Base-by-base conservation (phyloP, 2,797 vertebrate genomes). In the Myripristis jacobus region DNA sequence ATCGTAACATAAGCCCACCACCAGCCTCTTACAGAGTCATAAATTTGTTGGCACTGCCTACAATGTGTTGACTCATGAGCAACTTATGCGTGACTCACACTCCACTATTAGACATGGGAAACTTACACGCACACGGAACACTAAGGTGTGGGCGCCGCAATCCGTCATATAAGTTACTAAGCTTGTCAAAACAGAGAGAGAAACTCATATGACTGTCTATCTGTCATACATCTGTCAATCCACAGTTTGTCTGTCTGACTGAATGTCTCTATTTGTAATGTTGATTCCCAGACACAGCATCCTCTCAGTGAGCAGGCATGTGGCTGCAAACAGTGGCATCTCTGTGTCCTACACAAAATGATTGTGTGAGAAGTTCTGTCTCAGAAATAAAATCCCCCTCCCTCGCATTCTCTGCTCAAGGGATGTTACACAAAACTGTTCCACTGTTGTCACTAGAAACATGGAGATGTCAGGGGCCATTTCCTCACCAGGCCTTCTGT, bases 21-120 rank as follows among this genome's bases (percentile, higher is more conserved):
- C 54, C 72, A 89, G 88, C 84, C 83, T 77, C 71, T 66, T 19
- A 51, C 47, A 82, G 51, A 84, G 80, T 83, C 80, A 74, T 91
- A 88, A 91, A 91, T 66, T 79, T 87, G 84, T 79, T 90, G 81
- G 75, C 84, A 81, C 74, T 60, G 76, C 72, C 64, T 63, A 73
- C 75, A 53, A 65, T 80, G 55, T 66, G 81, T 83, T 88, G 90
- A 91, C 76, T 92, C 87, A 91, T 83, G 57, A 80, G 84, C 84
- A 55, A 66, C 59, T 76, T 66, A 52, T 69, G 66, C 64, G 63
- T 91, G 91, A 92, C 80, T 92, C 89, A 91, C 38, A 4, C 66
- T 78, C 22, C 31, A 25, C 63, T 79, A 77, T 86, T 24, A 85
- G 73, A 87, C 70, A 74, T 19, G 60, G 36, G 64, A 77, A 74